Percentiles rank a stretch among this genome's conserved stretches.
Evolutionary conservation across 2,888 invertebrate species (phyloP).

Genomic region (Pyrrhia umbra): DNA sequence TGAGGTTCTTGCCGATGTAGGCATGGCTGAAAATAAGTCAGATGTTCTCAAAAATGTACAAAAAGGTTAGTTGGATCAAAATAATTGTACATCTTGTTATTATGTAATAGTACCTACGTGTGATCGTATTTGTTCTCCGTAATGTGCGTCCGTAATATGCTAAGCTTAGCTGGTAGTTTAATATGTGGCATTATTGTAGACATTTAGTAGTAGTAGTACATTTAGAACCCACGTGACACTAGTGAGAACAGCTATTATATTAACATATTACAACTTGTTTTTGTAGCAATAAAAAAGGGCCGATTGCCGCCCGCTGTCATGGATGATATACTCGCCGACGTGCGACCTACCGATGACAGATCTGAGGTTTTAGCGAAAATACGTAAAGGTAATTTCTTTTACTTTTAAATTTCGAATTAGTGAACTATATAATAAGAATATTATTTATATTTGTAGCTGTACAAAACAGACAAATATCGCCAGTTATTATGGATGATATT

Average conservation of each 20-base stretch:
- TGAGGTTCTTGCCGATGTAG: neutral
- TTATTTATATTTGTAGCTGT: conserved; percentile 1
- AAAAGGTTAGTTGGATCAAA: neutral
- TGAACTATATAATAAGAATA: too few relatives aligned
- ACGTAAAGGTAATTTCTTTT: neutral
- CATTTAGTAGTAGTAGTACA: too few relatives aligned
- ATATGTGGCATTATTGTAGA: too few relatives aligned
- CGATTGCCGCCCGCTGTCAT: neutral
- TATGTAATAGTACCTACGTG: too few relatives aligned
- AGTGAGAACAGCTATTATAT: too few relatives aligned
- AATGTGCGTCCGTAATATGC: too few relatives aligned
- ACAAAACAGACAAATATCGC: neutral
- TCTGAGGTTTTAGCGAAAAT: neutral
- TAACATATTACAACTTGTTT: neutral
- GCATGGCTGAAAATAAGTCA: neutral
- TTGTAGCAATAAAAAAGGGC: neutral
- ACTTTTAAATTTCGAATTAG: neutral
- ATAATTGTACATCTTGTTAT: too few relatives aligned
- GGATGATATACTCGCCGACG: too few relatives aligned
- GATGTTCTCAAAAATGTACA: neutral
- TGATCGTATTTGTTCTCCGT: too few relatives aligned
- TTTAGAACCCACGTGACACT: too few relatives aligned
- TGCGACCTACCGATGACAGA: neutral
- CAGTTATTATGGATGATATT: neutral
- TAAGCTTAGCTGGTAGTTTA: too few relatives aligned